These are phyloP conservation scores for Acromyrmex echinatior DNA, from an alignment of 1,140 invertebrate genomes.

Conservation along the genomic window DNA sequence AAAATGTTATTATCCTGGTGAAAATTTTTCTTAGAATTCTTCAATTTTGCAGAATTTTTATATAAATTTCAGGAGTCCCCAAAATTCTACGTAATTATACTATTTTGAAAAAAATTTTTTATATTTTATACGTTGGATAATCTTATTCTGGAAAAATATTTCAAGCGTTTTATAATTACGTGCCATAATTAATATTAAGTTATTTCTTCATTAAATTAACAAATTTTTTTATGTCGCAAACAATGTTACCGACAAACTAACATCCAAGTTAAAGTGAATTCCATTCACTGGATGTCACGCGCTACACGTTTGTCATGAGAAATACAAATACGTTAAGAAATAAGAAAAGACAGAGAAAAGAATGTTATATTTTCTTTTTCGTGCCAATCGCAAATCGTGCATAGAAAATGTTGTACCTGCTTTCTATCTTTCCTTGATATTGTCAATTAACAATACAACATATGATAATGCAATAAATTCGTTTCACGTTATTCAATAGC, in stretches of 20 bases:
- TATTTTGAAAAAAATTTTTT: too few relatives aligned
- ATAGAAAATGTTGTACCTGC: not conserved
- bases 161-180: not conserved
- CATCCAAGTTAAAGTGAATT: slow-evolving; percentile 8
- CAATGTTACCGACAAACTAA: slow-evolving; percentile 8
- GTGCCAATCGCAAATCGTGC: not conserved
- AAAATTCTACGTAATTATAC: too few relatives aligned
- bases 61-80: too few relatives aligned
- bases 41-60: too few relatives aligned
- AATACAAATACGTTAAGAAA: not conserved
- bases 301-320: not conserved
- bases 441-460: not conserved
- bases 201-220: not conserved
- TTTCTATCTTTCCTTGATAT: not conserved
- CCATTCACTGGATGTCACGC: slow-evolving; percentile 19
- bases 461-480: slow-evolving; percentile 13
- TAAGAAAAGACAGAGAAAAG: not conserved
- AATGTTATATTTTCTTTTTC: not conserved
- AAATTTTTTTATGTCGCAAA: not conserved
- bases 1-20: not conserved
- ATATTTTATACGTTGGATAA: not conserved
- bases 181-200: not conserved
- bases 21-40: too few relatives aligned
- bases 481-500: not conserved
- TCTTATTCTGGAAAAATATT: not conserved